Evolutionary conservation across 2,113 vertebrate species (phyloP).

Genomic region (Campylomormyrus numenius): DNA sequence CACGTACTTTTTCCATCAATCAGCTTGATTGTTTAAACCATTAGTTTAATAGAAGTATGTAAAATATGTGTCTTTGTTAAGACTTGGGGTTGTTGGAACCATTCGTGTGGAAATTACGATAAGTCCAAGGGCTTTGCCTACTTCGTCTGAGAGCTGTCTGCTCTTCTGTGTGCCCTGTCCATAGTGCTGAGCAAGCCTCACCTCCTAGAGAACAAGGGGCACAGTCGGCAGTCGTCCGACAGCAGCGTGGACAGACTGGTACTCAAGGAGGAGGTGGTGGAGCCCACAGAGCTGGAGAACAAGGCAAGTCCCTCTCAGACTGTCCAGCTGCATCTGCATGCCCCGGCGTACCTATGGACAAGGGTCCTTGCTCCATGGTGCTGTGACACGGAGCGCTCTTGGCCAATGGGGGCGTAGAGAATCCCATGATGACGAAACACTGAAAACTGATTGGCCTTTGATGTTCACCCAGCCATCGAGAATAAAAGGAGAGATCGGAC

Average conservation of each 20-base stretch:
- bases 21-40: not conserved
- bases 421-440: not conserved
- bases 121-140: not conserved
- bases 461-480: slow-evolving; percentile 67
- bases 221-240: slow-evolving; percentile 83
- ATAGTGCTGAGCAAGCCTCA: slow-evolving; percentile 80
- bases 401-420: not conserved
- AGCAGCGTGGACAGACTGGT: slow-evolving; percentile 75
- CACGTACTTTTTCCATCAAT: not conserved
- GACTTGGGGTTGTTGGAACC: not conserved
- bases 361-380: too few species aligned
- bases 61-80: not conserved
- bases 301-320: slow-evolving; percentile 60
- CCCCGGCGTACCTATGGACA: not conserved
- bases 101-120: not conserved
- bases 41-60: not conserved
- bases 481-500: slow-evolving; percentile 86
- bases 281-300: slow-evolving; percentile 69
- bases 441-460: not conserved
- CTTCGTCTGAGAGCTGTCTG: not conserved
- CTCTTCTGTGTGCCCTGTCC: not conserved
- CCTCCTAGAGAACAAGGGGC: slow-evolving; percentile 68
- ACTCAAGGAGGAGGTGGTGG: slow-evolving; percentile 73
- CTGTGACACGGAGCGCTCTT: not conserved
- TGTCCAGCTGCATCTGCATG: not conserved